These are phyloP conservation scores for Rhodeus uyekii DNA, from an alignment of 2,797 vertebrate species.

Conservation along the genomic window DNA sequence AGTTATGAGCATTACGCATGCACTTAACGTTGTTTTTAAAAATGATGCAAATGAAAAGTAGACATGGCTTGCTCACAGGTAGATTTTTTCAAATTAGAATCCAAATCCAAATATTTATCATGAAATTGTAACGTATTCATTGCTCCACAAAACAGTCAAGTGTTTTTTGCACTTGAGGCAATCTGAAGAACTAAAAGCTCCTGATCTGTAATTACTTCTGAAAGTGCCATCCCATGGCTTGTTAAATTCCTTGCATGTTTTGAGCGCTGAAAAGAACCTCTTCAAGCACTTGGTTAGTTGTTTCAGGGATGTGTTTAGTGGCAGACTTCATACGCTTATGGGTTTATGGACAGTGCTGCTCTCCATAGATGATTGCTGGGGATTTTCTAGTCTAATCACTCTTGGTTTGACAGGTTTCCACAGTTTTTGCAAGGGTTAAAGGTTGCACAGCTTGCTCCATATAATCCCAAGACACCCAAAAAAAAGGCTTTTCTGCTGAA, in stretches of 20 bases:
- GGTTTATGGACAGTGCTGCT: constrained; percentile 59
- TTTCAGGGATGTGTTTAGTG: constrained; percentile 73
- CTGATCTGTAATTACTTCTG: constrained; percentile 71
- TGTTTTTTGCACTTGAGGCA: constrained; percentile 52
- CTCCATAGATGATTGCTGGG: constrained; percentile 73
- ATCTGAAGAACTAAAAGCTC: constrained; percentile 58
- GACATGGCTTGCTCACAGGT: constrained; percentile 23
- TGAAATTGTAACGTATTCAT: constrained; percentile 47
- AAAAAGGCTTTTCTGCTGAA: not conserved
- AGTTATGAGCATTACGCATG: constrained; percentile 50
- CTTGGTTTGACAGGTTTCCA: constrained; percentile 68
- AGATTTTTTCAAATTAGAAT: not conserved
- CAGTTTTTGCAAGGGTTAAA: constrained; percentile 53
- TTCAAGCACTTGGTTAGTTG: constrained; percentile 67
- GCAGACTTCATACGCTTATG: constrained; percentile 73
- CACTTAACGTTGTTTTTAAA: constrained; percentile 53
- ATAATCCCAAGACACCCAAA: not conserved
- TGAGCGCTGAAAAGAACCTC: constrained; percentile 62
- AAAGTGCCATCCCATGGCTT: constrained; percentile 67
- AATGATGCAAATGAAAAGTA: constrained; percentile 31
- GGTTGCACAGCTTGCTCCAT: constrained; percentile 38
- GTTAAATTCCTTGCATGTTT: constrained; percentile 69
- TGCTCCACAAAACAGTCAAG: constrained; percentile 53
- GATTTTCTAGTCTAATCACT: constrained; percentile 69
- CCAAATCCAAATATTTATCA: constrained; percentile 38